phyloP scores from a whole-genome alignment of 2,797 vertebrate genomes.

The Triplophysa bombifrons region DNA sequence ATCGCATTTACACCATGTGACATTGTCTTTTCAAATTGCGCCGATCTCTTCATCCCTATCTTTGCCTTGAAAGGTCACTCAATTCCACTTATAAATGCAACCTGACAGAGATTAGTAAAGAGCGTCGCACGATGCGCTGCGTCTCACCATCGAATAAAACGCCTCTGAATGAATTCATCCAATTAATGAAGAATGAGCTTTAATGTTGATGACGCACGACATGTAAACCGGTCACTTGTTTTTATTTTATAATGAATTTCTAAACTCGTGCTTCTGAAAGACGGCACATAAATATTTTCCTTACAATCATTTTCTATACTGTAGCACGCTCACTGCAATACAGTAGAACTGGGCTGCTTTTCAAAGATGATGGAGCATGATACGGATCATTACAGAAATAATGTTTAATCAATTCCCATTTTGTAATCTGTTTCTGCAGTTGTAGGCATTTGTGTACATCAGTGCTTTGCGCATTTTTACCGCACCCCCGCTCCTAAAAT shows the following conservation, averaged over 20 bases:
- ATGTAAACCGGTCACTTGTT: slow-evolving; percentile 77
- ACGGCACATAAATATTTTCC: slow-evolving; percentile 74
- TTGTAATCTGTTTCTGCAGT: slow-evolving; percentile 77
- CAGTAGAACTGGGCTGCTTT: slow-evolving; percentile 60
- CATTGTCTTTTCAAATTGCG: slow-evolving; percentile 99
- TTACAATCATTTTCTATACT: slow-evolving; percentile 57
- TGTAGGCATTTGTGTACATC: slow-evolving; percentile 74
- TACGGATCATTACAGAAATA: slow-evolving; percentile 81
- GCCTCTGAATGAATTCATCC: slow-evolving; percentile 94
- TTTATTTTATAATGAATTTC: slow-evolving; percentile 51
- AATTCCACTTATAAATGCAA: slow-evolving; percentile 94
- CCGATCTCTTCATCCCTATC: slow-evolving; percentile 97
- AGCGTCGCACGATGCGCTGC: slow-evolving; percentile 85
- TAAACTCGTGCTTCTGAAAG: slow-evolving; percentile 65
- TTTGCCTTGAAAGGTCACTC: slow-evolving; percentile 96
- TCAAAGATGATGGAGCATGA: slow-evolving; percentile 74
- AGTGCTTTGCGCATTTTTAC: slow-evolving; percentile 64
- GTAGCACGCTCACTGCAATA: slow-evolving; percentile 40
- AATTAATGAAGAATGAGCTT: slow-evolving; percentile 94
- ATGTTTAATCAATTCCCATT: slow-evolving; percentile 78
- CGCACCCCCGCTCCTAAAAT: slow-evolving; percentile 47
- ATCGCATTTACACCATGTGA: slow-evolving; percentile 99
- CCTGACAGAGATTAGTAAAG: slow-evolving; percentile 96
- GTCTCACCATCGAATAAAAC: slow-evolving; percentile 90
- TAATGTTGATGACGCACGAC: slow-evolving; percentile 85